Percentiles rank a stretch among this genome's conserved stretches.
These are phyloP conservation scores for Aplidium turbinatum DNA, from an alignment of 23 tunicate genomes.

Conservation along the genomic window DNA sequence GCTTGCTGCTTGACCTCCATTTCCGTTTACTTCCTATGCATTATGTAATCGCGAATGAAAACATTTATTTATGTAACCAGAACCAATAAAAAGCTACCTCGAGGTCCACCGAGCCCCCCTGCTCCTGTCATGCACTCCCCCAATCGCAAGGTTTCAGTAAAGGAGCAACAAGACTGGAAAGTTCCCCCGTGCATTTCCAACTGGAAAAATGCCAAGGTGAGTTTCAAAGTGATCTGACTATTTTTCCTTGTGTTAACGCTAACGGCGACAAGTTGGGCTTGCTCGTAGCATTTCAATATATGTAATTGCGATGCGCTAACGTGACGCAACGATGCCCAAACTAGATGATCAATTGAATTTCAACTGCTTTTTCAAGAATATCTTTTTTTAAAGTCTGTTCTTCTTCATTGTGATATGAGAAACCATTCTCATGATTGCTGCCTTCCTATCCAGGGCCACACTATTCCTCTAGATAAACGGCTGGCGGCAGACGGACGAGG, in stretches of 20 bases:
- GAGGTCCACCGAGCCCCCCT: conserved; percentile 98
- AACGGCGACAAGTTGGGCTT: too few relatives aligned
- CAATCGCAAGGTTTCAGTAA: conserved; percentile 84
- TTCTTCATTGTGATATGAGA: background rate
- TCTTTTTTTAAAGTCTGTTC: background rate
- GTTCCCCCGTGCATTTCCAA: conserved; percentile 97
- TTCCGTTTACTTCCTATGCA: too few relatives aligned
- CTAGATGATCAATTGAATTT: too few relatives aligned
- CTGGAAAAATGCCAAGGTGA: conserved; percentile 99
- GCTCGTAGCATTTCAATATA: too few relatives aligned
- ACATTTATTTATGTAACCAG: too few relatives aligned
- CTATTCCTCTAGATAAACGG: conserved; percentile 98
- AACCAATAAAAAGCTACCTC: conserved; percentile 95
- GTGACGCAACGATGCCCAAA: background rate
- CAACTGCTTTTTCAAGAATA: background rate
- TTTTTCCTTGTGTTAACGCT: background rate
- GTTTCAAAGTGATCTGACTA: background rate
- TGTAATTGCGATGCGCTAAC: too few relatives aligned
- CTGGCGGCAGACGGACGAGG: conserved; percentile 99
- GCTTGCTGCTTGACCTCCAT: too few relatives aligned
- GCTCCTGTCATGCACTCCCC: conserved; percentile 99
- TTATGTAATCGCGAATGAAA: too few relatives aligned
- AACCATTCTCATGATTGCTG: background rate
- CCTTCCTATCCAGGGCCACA: conserved; percentile 74
- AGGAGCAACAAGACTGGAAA: conserved; percentile 98